These are phyloP conservation scores for Morone saxatilis DNA, from an alignment of 2,113 vertebrate species.

Conservation along the genomic window DNA sequence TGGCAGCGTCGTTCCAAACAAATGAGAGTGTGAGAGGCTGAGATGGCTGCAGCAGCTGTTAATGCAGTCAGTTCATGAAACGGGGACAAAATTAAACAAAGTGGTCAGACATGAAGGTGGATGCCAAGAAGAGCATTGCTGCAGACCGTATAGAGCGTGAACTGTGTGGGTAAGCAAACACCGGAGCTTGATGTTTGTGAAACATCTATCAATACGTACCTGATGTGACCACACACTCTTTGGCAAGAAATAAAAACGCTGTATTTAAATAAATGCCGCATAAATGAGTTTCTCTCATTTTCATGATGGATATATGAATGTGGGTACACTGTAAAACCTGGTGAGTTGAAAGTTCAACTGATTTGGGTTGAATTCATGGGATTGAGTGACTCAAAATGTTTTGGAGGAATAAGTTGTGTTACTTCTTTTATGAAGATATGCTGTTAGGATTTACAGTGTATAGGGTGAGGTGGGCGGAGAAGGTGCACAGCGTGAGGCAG, in stretches of 20 bases:
- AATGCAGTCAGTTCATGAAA: constrained; percentile 8
- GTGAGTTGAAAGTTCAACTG: too few species aligned
- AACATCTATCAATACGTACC: neutral
- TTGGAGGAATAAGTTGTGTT: too few species aligned
- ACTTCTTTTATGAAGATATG: too few species aligned
- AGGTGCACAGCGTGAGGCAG: neutral
- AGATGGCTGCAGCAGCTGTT: neutral
- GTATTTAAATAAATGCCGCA: neutral
- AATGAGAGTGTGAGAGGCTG: neutral
- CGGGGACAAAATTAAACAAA: constrained; percentile 7
- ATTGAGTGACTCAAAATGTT: too few species aligned
- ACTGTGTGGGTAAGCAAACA: neutral
- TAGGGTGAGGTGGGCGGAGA: neutral
- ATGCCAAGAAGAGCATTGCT: neutral
- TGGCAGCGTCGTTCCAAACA: neutral
- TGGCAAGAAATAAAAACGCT: neutral
- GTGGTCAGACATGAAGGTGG: neutral
- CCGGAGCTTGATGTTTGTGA: neutral
- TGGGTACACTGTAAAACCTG: neutral
- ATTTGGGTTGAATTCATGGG: too few species aligned
- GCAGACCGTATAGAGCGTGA: neutral
- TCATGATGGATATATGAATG: neutral
- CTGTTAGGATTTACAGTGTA: too few species aligned
- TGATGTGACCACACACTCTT: neutral
- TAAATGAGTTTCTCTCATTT: neutral